Conservation (phyloP, 2,888 invertebrate species). For the Hedychridium roseum region DNA sequence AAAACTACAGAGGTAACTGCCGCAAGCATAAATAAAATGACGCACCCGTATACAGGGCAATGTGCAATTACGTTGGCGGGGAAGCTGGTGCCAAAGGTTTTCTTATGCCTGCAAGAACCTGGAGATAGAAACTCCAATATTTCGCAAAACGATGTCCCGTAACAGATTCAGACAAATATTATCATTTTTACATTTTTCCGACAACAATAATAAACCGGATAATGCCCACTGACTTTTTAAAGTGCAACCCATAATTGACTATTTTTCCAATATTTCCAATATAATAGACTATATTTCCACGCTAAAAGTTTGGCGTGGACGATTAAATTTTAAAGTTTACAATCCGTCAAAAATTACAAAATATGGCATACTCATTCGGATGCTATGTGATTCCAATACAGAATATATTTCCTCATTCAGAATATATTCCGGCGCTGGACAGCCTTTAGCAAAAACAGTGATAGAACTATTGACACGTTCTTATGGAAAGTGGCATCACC, state of each 20-base stretch:
- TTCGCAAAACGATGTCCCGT: slow-evolving; percentile 15
- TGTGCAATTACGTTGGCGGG: background rate
- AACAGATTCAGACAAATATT: slow-evolving; percentile 19
- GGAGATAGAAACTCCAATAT: slow-evolving; percentile 12
- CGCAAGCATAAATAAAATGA: background rate
- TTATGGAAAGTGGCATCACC: slow-evolving; percentile 14
- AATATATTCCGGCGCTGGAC: slow-evolving; percentile 4
- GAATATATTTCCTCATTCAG: slow-evolving; percentile 15
- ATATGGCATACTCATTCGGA: slow-evolving; percentile 19
- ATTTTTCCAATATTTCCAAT: slow-evolving; percentile 18
- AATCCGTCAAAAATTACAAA: slow-evolving; percentile 21
- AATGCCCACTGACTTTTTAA: slow-evolving; percentile 13
- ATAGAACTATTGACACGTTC: slow-evolving; percentile 5
- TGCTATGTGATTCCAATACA: slow-evolving; percentile 16
- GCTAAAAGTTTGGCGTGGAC: slow-evolving; percentile 17
- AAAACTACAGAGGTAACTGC: background rate
- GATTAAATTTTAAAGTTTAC: slow-evolving; percentile 17
- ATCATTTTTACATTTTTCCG: slow-evolving; percentile 13
- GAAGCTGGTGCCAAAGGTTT: too few relatives aligned
- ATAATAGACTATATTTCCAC: too few relatives aligned
- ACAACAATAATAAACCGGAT: slow-evolving; percentile 12
- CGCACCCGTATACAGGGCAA: background rate
- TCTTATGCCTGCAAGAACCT: background rate
- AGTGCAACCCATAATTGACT: slow-evolving; percentile 17
- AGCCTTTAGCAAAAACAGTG: slow-evolving; percentile 4